phyloP scores from a whole-genome alignment of 2,888 invertebrate species.

The Mesoligia furuncula region DNA sequence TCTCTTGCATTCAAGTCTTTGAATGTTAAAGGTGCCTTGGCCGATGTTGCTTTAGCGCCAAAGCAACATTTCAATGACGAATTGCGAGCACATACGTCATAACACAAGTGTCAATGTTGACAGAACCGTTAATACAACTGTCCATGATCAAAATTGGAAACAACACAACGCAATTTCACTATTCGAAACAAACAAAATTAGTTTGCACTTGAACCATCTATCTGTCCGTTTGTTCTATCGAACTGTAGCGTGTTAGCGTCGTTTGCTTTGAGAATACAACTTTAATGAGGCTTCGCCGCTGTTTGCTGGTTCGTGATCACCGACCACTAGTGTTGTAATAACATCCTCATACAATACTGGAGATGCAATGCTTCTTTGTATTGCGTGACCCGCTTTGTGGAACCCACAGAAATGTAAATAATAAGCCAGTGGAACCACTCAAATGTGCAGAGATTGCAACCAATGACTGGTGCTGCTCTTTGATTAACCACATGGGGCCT shows the following conservation, averaged over 20 bases:
- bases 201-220: slow-evolving; percentile 7
- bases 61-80: neutral
- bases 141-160: slow-evolving; percentile 16
- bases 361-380: slow-evolving; percentile 18
- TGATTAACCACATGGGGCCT: slow-evolving; percentile 40
- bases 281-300: slow-evolving; percentile 52
- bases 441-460: slow-evolving; percentile 40
- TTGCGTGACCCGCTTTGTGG: slow-evolving; percentile 28
- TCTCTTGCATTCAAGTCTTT: neutral
- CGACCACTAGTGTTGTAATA: slow-evolving; percentile 30
- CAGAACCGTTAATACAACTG: neutral
- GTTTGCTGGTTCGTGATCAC: slow-evolving; percentile 14
- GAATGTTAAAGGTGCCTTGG: neutral
- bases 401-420: no score
- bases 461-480: neutral
- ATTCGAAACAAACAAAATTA: slow-evolving; percentile 28
- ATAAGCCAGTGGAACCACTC: neutral
- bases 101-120: neutral
- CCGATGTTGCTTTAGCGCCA: slow-evolving; percentile 1
- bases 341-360: slow-evolving; percentile 19
- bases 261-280: slow-evolving; percentile 50
- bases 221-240: slow-evolving; percentile 32
- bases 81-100: neutral
- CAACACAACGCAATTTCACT: neutral
- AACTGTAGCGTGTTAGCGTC: slow-evolving; percentile 19